Base-by-base conservation (phyloP, 2,797 vertebrate genomes). In the Typhlichthys eigenmanni region DNA sequence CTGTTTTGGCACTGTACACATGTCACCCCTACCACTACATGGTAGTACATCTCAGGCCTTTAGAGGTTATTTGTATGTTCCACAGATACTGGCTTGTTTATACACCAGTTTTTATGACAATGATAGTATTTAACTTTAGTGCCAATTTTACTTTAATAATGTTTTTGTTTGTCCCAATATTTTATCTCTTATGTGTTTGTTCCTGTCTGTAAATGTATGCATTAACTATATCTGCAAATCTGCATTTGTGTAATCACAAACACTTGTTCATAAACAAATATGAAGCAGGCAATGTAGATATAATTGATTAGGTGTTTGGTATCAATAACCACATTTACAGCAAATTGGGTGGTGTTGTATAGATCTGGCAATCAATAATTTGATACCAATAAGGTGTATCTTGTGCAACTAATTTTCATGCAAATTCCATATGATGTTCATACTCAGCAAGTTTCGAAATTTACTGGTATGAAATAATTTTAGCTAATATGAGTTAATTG, bases 11-110 rank as follows among this genome's bases (percentile, higher is more conserved):
- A 8, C 34, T 58, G 68, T 56, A 62, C 75, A 68, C 79, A 79
- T 80, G 49, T 8, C 24, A 13, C 17, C 13, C 0, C 1, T 11
- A 64, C 79, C 64, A 55, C 69, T 73, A 67, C 70, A 72, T 75
- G 61, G 55, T 64, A 82, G 72, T 73, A 67, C 70, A 72, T 74
- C 62, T 58, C 66, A 82, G 72, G 82, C 80, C 76, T 81, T 77
- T 60, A 66, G 60, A 16, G 67, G 68, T 62, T 51, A 60, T 71
- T 69, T 78, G n/a, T 64, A 69, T 72, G 63, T 60, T n/a, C 34
- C 34, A 38, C 8, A 24, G 24, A 38, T 38, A 38, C 34, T 38
- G 34, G 34, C 34, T 7, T 38, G 8, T 38, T 38, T 38, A 38
- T 38, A 38, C 6, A 9, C 34, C 4, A 38, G 34, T 9, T 38